Evolutionary conservation across 35 echinoderm and acorn worm genomes (phyloP), one percentile per base, ranked within the genome.

Genomic region (Patiria miniata): DNA sequence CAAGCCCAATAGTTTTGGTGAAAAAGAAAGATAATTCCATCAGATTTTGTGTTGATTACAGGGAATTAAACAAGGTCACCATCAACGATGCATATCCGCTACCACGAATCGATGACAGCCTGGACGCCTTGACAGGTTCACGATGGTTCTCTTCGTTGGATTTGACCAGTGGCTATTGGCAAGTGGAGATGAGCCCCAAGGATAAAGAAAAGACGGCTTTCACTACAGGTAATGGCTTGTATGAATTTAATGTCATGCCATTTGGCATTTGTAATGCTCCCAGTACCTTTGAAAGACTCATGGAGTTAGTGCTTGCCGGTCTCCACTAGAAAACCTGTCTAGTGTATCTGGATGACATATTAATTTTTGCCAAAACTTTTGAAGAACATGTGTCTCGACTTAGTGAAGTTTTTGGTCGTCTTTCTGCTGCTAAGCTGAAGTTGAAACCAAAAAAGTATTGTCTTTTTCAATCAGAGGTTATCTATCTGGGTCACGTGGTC

Each of bases 1-100:
- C 83, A 8, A 33, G 53, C 22, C 83, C 54, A 3, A 12, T 58
- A 14, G 37, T 83, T n/a, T n/a, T n/a, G n/a, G n/a, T n/a, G n/a
- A n/a, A n/a, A n/a, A n/a, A 91, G 39, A 91, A 60, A 61, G 37
- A 80, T 77, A 81, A 76, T 16, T 15, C 83, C 39, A 80, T 17
- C 5, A 79, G 90, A 33, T 91, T 91, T 47, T 91, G 90, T 68
- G 77, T 91, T 14, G 90, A 91, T 39, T 91, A 91, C 53, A 37
- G 90, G 21, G 60, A 81, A 38, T 44, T 91, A 21, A 87, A 87
- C 37, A 47, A 78, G 18, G 68, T 87, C 5, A 87, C 85, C 9
- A 19, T 26, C 7, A 87, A 87, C 51, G 85, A 87, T 38, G 68
- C 85, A 39, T 79, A 87, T 37, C 85, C 85, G 8, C 36, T 87